Conservation (phyloP, 2,797 vertebrate genomes). For the Taeniopygia guttata region DNA sequence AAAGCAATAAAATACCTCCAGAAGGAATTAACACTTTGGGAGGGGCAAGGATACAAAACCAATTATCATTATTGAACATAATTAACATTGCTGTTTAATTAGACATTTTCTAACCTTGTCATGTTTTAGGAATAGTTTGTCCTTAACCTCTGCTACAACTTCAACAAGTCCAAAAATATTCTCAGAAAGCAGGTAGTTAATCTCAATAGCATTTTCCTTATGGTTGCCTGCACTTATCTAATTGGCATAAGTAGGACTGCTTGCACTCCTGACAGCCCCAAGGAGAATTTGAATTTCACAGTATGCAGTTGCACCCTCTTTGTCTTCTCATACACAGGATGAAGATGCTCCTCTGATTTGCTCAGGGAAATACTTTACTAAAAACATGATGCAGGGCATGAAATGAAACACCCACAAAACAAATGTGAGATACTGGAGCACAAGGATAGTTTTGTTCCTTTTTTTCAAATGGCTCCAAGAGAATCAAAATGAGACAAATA, state of each 20-base stretch:
- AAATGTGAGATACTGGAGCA: not conserved
- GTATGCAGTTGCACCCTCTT: not conserved
- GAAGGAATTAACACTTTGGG: not conserved
- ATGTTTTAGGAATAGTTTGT: not conserved
- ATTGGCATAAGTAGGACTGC: not conserved
- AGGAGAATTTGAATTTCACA: not conserved
- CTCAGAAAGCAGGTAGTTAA: not conserved
- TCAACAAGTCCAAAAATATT: not conserved
- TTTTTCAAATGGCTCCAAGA: not conserved
- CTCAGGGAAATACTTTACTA: not conserved
- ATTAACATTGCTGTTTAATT: not conserved
- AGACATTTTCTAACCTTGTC: not conserved
- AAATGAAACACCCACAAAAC: not conserved
- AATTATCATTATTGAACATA: not conserved
- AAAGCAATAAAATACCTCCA: not conserved
- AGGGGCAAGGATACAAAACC: fast-evolving
- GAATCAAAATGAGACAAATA: not conserved
- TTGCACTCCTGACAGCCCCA: not conserved
- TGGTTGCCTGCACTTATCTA: not conserved
- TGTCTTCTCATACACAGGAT: not conserved
- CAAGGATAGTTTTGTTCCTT: not conserved
- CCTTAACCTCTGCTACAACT: not conserved
- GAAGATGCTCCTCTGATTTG: not conserved
- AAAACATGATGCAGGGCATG: not conserved
- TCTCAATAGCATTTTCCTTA: not conserved